A percentile compares a stretch with the other conserved stretches of the same genome.
Conservation (phyloP, 1,140 invertebrate genomes). For the Tetragonula clypearis region DNA sequence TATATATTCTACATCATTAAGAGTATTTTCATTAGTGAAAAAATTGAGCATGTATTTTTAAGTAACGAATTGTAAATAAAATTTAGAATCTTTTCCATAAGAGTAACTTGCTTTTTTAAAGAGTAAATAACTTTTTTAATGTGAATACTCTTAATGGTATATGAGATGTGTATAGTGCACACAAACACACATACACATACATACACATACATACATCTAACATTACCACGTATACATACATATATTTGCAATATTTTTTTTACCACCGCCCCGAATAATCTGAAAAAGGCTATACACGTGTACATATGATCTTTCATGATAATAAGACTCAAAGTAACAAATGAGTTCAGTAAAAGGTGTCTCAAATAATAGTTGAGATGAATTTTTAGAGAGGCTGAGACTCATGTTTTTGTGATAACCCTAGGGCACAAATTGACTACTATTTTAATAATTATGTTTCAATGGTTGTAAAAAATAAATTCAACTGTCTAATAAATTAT, state of each 20-base stretch:
- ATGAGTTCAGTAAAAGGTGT: slow-evolving; percentile 25
- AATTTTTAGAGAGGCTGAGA: slow-evolving; percentile 16
- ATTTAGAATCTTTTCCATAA: neutral
- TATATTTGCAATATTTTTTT: slow-evolving; percentile 49
- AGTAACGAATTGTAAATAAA: neutral
- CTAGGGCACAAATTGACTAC: slow-evolving; percentile 63
- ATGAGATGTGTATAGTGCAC: slow-evolving; percentile 4
- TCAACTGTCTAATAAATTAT: neutral
- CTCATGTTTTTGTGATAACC: slow-evolving; percentile 64
- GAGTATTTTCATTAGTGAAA: slow-evolving; percentile 4
- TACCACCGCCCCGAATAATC: slow-evolving; percentile 49
- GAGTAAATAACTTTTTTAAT: neutral
- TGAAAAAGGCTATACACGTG: slow-evolving; percentile 39
- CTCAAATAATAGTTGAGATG: slow-evolving; percentile 5
- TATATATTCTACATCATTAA: neutral
- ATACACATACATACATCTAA: slow-evolving; percentile 2
- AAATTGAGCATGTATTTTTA: neutral
- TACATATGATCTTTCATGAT: slow-evolving; percentile 43
- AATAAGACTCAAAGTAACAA: slow-evolving; percentile 39
- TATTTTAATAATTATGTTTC: slow-evolving; percentile 51
- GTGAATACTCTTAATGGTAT: neutral
- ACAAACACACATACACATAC: slow-evolving; percentile 29
- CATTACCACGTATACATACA: slow-evolving; percentile 12
- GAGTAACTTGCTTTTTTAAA: neutral
- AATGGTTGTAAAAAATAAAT: slow-evolving; percentile 6